Evolutionary conservation across 2,113 vertebrate genomes (phyloP).

Genomic region (Ceyx melanurus): DNA sequence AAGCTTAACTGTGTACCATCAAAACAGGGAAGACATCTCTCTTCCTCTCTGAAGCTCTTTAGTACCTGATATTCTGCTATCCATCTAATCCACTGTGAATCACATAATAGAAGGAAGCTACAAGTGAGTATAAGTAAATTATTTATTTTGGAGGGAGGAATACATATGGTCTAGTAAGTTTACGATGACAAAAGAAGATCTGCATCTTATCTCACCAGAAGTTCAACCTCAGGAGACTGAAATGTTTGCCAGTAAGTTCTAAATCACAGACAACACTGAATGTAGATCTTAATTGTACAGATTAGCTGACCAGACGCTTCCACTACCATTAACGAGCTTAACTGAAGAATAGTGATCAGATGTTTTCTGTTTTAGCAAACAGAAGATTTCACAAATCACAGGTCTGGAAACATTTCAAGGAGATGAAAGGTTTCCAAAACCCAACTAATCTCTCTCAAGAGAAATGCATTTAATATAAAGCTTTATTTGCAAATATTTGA

Average conservation of each 20-base stretch:
- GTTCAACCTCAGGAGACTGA: conserved; percentile 37
- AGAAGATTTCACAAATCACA: background rate
- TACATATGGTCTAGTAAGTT: conserved; percentile 15
- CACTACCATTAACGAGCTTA: conserved; percentile 10
- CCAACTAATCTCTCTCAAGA: background rate
- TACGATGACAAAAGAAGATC: conserved; percentile 58
- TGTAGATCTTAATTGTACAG: conserved; percentile 3
- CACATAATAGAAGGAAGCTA: background rate
- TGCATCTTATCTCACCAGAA: conserved; percentile 49
- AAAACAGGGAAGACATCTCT: background rate
- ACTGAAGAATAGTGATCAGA: background rate
- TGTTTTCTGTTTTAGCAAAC: conserved; percentile 1
- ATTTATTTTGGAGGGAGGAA: conserved; percentile 44
- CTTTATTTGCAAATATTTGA: background rate
- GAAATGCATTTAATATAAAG: background rate
- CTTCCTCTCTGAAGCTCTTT: background rate
- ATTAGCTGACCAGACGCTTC: conserved; percentile 30
- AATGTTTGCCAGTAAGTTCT: conserved; percentile 39
- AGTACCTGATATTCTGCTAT: background rate
- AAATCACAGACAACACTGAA: conserved; percentile 49
- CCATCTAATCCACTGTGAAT: background rate
- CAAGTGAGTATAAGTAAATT: conserved; percentile 11
- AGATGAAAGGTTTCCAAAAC: background rate
- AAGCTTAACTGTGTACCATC: background rate
- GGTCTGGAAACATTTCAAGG: background rate